A percentile compares a stretch with the other conserved stretches of the same genome.
phyloP scores from a whole-genome alignment of 2,888 invertebrate species.

The Dicyrtoma fusca region DNA sequence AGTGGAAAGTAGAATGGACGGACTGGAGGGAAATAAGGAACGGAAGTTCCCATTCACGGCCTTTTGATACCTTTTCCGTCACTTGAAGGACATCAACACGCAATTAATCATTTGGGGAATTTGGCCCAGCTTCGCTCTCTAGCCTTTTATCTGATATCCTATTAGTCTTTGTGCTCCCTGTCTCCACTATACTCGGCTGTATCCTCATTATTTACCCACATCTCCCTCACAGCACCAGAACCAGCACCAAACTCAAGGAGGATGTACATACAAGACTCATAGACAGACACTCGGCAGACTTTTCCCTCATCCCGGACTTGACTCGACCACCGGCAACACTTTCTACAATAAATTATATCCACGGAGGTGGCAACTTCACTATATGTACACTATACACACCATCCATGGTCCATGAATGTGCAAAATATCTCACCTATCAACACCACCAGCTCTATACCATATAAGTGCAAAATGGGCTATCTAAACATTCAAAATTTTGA shows the following conservation, averaged over 20 bases:
- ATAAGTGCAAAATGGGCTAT: no score
- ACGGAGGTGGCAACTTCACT: no score
- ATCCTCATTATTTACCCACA: background rate
- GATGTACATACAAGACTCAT: background rate
- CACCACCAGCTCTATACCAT: no score
- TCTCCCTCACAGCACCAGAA: background rate
- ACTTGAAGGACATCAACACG: conserved; percentile 47
- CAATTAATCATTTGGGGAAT: conserved; percentile 47
- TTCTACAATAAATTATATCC: no score
- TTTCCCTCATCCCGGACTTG: no score
- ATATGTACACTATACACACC: no score
- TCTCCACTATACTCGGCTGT: background rate
- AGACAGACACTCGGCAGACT: no score
- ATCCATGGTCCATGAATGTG: no score
- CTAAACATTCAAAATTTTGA: no score
- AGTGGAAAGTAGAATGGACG: background rate
- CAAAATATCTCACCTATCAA: no score
- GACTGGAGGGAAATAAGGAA: conserved; percentile 32
- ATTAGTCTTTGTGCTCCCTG: conserved; percentile 5
- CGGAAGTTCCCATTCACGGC: conserved; percentile 35
- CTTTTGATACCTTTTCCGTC: conserved; percentile 47
- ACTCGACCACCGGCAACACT: no score
- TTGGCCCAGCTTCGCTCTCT: conserved; percentile 19
- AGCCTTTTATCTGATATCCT: conserved; percentile 32
- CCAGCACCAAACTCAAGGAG: background rate